phyloP scores from a whole-genome alignment of 2,888 invertebrate genomes.

The Choristoneura rosaceana region DNA sequence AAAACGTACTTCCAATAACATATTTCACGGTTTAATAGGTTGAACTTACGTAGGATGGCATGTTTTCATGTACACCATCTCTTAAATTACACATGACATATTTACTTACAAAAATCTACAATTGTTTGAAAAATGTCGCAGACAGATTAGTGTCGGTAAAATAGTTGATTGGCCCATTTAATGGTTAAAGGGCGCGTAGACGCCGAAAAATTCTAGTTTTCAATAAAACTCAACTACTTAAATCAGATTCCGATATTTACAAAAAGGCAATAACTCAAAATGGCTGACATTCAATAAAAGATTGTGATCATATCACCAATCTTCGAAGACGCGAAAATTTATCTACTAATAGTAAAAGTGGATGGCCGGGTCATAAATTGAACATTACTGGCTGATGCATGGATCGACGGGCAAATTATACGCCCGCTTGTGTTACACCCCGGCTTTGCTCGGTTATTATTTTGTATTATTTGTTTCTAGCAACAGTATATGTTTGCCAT shows the following conservation, averaged over 20 bases:
- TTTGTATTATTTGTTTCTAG: not conserved
- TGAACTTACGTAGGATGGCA: too few species aligned
- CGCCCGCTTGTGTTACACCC: conserved; percentile 12
- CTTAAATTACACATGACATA: too few species aligned
- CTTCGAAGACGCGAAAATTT: conserved; percentile 37
- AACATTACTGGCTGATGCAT: conserved; percentile 40
- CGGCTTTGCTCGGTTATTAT: not conserved
- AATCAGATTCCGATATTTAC: conserved; percentile 3
- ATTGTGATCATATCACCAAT: conserved; percentile 37
- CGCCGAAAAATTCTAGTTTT: not conserved
- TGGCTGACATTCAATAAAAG: conserved; percentile 39
- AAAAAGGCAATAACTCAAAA: conserved; percentile 34
- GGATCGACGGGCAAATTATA: conserved; percentile 35
- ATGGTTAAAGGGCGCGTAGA: too few species aligned
- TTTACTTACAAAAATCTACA: too few species aligned
- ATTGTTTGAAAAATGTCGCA: too few species aligned
- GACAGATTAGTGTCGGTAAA: too few species aligned
- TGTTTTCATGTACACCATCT: too few species aligned
- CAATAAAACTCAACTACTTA: not conserved
- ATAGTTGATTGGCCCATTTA: too few species aligned
- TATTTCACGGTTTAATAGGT: too few species aligned
- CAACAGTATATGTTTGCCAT: too few species aligned
- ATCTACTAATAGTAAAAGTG: conserved; percentile 41
- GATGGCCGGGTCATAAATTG: conserved; percentile 33
- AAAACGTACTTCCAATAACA: too few species aligned